These are phyloP conservation scores for Brachypodius melanocephalos DNA, from an alignment of 2,113 vertebrate genomes.

Conservation along the genomic window DNA sequence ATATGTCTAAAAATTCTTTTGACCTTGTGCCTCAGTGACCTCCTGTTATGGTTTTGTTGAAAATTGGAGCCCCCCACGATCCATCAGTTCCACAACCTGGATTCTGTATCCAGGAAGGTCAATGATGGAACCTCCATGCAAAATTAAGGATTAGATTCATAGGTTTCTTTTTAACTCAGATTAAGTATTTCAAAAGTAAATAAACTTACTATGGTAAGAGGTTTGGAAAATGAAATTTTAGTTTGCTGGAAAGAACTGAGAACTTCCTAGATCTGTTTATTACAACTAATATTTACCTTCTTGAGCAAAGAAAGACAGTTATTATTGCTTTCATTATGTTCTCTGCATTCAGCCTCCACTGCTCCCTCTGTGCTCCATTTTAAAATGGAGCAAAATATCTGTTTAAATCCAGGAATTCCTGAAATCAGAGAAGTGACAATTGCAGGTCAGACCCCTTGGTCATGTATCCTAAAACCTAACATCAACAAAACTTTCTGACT, in stretches of 20 bases:
- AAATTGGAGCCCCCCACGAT: background rate
- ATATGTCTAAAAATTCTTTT: background rate
- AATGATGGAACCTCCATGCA: background rate
- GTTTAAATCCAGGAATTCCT: background rate
- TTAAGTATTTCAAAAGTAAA: background rate
- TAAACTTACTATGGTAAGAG: background rate
- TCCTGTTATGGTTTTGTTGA: background rate
- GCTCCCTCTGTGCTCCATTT: background rate
- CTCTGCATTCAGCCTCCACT: background rate
- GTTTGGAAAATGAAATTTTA: background rate
- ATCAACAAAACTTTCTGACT: background rate
- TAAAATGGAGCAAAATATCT: background rate
- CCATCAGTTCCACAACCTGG: background rate
- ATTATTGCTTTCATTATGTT: background rate
- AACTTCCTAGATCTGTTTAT: background rate
- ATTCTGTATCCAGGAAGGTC: background rate
- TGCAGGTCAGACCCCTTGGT: background rate
- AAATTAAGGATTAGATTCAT: background rate
- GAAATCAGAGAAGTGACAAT: background rate
- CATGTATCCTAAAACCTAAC: background rate
- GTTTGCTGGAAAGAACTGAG: background rate
- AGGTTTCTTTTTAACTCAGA: background rate
- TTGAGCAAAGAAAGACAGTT: background rate
- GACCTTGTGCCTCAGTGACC: background rate
- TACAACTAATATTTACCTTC: background rate